Evolutionary conservation across 2,113 vertebrate species (phyloP).

Genomic region (Mesembrinibis cayennensis): DNA sequence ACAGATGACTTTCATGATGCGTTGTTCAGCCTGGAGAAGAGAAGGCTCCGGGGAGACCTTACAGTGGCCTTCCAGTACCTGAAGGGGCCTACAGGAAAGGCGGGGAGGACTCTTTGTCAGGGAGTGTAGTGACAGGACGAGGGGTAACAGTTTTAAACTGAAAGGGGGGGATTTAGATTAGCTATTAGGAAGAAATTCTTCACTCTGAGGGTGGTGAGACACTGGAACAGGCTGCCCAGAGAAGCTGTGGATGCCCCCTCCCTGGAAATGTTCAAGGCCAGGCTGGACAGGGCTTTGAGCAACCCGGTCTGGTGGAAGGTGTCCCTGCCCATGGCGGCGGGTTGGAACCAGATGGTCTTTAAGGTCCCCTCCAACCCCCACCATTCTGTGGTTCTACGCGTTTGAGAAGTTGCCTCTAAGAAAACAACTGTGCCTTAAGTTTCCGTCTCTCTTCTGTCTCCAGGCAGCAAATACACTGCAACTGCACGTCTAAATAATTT

Average conservation of each 20-base stretch:
- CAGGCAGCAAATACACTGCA: not conserved
- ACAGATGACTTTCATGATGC: accelerated
- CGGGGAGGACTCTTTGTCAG: not conserved
- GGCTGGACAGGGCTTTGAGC: accelerated
- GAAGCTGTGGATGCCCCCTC: not conserved
- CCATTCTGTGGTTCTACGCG: accelerated
- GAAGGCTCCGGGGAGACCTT: accelerated
- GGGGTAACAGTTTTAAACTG: not conserved
- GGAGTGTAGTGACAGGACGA: accelerated
- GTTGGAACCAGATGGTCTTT: accelerated
- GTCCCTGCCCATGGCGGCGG: not conserved
- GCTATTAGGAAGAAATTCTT: not conserved
- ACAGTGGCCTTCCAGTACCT: accelerated
- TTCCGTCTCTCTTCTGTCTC: not conserved
- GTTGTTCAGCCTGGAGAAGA: not conserved
- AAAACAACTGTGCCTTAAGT: not conserved
- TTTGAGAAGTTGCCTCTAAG: not conserved
- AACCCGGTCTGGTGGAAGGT: accelerated
- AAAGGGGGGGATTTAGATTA: not conserved
- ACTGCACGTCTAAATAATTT: not conserved
- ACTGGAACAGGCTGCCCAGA: accelerated
- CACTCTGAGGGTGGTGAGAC: accelerated
- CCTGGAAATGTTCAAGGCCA: accelerated
- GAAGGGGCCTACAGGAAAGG: not conserved
- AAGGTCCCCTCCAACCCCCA: not conserved